phyloP scores from a whole-genome alignment of 2,888 invertebrate species.

The Epistrophella euchroma region DNA sequence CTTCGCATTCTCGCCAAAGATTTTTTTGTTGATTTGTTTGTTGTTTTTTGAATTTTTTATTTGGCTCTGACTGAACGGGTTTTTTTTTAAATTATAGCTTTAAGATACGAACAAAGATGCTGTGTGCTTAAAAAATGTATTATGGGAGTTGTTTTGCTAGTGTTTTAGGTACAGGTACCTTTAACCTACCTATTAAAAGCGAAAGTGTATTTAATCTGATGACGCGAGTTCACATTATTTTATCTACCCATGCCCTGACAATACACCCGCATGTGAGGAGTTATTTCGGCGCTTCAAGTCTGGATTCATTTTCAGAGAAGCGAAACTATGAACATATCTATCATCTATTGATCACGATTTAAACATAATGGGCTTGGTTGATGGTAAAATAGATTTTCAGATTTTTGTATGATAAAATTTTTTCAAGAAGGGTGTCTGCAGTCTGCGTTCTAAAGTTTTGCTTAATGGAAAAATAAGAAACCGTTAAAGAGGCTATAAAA shows the following conservation, averaged over 20 bases:
- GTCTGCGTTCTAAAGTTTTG: not conserved
- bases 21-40: slow-evolving; percentile 33
- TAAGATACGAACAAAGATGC: slow-evolving; percentile 31
- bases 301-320: not conserved
- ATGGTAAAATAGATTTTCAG: not conserved
- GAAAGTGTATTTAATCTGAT: slow-evolving; percentile 63
- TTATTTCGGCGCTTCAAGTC: not conserved
- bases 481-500: no score
- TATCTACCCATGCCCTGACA: no score
- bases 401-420: not conserved
- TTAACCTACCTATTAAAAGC: slow-evolving; percentile 12
- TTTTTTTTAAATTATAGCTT: not conserved
- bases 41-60: slow-evolving; percentile 36
- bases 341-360: slow-evolving; percentile 1
- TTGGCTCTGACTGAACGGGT: not conserved
- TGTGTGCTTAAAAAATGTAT: not conserved
- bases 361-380: not conserved
- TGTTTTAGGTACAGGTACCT: not conserved
- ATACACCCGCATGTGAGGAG: slow-evolving; percentile 4
- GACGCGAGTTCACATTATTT: slow-evolving; percentile 13
- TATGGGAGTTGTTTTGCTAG: slow-evolving; percentile 28
- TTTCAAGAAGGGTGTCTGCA: not conserved
- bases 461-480: not conserved
- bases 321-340: no score
- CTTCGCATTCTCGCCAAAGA: slow-evolving; percentile 39